Percentiles rank a stretch among this genome's conserved stretches.
Conservation (phyloP, 2,797 vertebrate species). For the Acrossocheilus fasciatus region DNA sequence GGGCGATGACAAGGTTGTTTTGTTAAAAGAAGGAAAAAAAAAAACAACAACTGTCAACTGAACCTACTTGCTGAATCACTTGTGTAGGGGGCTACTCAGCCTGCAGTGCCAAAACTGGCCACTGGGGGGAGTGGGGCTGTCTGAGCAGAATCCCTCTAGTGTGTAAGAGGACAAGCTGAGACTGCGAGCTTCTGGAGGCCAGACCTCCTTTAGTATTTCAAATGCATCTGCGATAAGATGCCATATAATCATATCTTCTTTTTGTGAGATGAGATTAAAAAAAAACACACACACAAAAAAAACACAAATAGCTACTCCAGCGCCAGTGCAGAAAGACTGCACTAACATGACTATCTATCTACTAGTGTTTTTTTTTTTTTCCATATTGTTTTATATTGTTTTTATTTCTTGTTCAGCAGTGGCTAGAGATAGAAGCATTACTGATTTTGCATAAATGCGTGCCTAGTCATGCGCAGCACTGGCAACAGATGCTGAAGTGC, state of each 20-base stretch:
- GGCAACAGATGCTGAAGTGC: conserved; percentile 78
- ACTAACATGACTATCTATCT: conserved; percentile 50
- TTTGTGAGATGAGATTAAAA: conserved; percentile 57
- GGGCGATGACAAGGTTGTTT: conserved; percentile 70
- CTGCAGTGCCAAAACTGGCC: conserved; percentile 86
- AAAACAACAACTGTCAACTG: conserved; percentile 65
- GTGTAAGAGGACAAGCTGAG: conserved; percentile 62
- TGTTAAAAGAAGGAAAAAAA: conserved; percentile 34
- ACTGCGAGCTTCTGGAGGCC: conserved; percentile 64
- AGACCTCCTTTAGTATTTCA: conserved; percentile 74
- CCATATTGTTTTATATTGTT: conserved; percentile 66
- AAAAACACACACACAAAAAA: conserved; percentile 46
- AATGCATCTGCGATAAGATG: conserved; percentile 69
- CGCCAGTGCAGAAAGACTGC: conserved; percentile 64
- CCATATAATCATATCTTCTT: conserved; percentile 72
- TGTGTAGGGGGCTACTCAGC: conserved; percentile 73
- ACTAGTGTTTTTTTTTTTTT: conserved; percentile 58
- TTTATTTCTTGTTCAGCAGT: conserved; percentile 66
- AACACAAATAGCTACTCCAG: conserved; percentile 65
- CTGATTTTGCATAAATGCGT: conserved; percentile 67
- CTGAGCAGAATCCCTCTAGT: conserved; percentile 57
- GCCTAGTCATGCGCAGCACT: conserved; percentile 78
- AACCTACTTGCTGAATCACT: conserved; percentile 73
- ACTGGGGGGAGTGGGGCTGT: conserved; percentile 61
- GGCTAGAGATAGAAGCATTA: conserved; percentile 72